Percentiles rank a stretch among this genome's conserved stretches.
phyloP scores from a whole-genome alignment of 2,113 vertebrate species.

The crab-eating macaque (Macaca fascicularis) region T2T-MFA8v1.1 NC_088392.1:62091001-62091500 shows the following conservation, averaged over 20 bases:
- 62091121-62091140: neutral
- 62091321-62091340: constrained; percentile 65
- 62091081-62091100: neutral
- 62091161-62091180: constrained; percentile 35
- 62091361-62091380: constrained; percentile 58
- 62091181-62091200: constrained; percentile 19
- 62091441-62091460: constrained; percentile 49
- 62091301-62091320: constrained; percentile 68
- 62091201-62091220: constrained; percentile 19
- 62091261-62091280: constrained; percentile 46
- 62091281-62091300: constrained; percentile 66
- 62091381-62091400: constrained; percentile 66
- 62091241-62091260: constrained; percentile 52
- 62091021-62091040: neutral
- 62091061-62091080: neutral
- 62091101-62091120: neutral
- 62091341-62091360: constrained; percentile 58
- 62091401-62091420: constrained; percentile 66
- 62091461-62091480: constrained; percentile 60
- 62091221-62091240: constrained; percentile 52
- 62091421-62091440: constrained; percentile 77
- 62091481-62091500: constrained; percentile 58
- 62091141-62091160: constrained; percentile 32
- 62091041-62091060: neutral
- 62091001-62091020: too few species aligned